phyloP scores from a whole-genome alignment of 2,888 invertebrate genomes.

The Oithona nana region DNA sequence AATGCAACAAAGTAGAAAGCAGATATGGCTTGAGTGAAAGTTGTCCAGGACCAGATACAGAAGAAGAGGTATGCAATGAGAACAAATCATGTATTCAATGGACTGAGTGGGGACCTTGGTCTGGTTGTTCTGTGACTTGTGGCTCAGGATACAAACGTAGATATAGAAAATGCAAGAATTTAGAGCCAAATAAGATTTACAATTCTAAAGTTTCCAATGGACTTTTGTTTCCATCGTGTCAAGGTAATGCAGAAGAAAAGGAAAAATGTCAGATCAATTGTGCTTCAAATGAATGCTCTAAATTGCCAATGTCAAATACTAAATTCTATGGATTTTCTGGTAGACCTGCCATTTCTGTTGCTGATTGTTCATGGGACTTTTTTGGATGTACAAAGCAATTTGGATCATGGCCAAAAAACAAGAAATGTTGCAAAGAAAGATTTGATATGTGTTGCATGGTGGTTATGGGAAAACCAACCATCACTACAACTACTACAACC shows the following conservation, averaged over 20 bases:
- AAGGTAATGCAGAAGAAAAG: too few relatives aligned
- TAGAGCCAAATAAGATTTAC: background rate
- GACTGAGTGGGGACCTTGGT: slow-evolving; percentile 7
- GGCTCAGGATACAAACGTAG: background rate
- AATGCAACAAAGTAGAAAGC: background rate
- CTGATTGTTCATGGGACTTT: slow-evolving; percentile 16
- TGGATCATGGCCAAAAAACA: slow-evolving; percentile 11
- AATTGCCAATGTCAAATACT: too few relatives aligned
- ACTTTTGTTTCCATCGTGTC: too few relatives aligned
- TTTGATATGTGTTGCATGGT: slow-evolving; percentile 5
- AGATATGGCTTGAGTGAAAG: background rate
- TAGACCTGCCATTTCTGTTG: background rate
- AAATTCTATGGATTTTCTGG: background rate
- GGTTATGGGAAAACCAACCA: background rate
- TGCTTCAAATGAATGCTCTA: too few relatives aligned
- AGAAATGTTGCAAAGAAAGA: slow-evolving; percentile 5
- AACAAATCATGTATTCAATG: background rate
- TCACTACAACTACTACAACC: background rate
- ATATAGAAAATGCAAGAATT: background rate
- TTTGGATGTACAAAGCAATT: slow-evolving; percentile 7
- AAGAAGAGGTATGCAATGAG: slow-evolving; percentile 3
- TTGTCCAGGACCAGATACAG: background rate
- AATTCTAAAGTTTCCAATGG: too few relatives aligned
- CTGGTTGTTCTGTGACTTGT: slow-evolving; percentile 13
- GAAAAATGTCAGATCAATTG: too few relatives aligned